Percentiles rank a stretch among this genome's conserved stretches.
Conservation (phyloP, 2,888 invertebrate species). For the Lycophotia porphyrea region DNA sequence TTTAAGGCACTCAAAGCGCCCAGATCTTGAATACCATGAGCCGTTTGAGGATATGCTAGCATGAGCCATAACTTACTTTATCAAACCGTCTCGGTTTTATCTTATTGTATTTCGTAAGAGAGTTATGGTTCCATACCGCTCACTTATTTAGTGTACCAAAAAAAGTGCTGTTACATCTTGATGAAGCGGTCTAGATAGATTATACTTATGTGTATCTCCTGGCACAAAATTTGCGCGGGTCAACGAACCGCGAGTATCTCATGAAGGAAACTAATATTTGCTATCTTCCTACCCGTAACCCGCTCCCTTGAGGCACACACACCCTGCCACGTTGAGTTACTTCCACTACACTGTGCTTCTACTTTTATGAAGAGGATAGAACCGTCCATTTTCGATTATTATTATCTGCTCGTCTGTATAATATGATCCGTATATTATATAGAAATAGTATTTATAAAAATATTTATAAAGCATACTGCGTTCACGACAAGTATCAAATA, state of each 20-base stretch:
- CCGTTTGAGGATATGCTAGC: not conserved
- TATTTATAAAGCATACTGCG: not conserved
- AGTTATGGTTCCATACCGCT: conserved; percentile 16
- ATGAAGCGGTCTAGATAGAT: conserved; percentile 74
- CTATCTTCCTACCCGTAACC: conserved; percentile 78
- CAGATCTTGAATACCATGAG: not conserved
- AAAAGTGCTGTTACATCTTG: conserved; percentile 51
- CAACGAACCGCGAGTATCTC: conserved; percentile 85
- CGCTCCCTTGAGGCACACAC: conserved; percentile 83
- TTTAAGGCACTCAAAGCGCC: not conserved
- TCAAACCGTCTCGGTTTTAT: not conserved
- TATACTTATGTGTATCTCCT: conserved; percentile 63
- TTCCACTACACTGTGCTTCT: conserved; percentile 80
- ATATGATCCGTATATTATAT: conserved; percentile 34
- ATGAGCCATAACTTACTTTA: not conserved
- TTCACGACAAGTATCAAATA: conserved; percentile 47
- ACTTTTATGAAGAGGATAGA: conserved; percentile 67
- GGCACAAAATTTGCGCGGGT: conserved; percentile 84
- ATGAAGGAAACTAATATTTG: conserved; percentile 87
- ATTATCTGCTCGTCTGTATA: conserved; percentile 50
- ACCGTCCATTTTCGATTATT: conserved; percentile 59
- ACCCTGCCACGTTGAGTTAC: conserved; percentile 82
- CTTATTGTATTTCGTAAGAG: conserved; percentile 5
- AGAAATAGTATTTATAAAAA: not conserved
- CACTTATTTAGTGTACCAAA: conserved; percentile 26